These are phyloP conservation scores for Alligator sinensis DNA, from an alignment of 2,113 vertebrate genomes.

Conservation along the genomic window DNA sequence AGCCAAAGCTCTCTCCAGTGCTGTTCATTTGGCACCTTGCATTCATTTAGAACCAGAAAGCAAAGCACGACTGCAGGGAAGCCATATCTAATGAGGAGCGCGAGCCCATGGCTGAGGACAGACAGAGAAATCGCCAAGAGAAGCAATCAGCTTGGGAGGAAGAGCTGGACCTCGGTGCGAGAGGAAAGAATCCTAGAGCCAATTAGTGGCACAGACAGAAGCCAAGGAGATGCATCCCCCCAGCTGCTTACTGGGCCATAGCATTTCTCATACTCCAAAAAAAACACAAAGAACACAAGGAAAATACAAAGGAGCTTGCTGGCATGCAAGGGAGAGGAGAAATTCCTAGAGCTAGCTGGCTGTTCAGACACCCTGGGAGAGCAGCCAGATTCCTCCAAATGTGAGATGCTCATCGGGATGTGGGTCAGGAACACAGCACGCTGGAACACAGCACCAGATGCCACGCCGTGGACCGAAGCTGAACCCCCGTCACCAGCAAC, in stretches of 20 bases:
- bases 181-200: background rate
- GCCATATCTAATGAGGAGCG: background rate
- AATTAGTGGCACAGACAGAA: background rate
- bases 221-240: background rate
- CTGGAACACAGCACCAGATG: accelerated
- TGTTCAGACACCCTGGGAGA: background rate
- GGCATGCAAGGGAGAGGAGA: background rate
- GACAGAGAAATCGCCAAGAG: background rate
- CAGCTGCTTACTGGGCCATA: background rate
- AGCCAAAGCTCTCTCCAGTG: background rate
- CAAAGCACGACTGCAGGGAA: background rate
- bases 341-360: accelerated
- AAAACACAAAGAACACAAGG: background rate
- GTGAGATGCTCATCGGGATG: background rate
- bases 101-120: background rate
- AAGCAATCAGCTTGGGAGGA: background rate
- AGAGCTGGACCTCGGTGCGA: accelerated
- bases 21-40: background rate
- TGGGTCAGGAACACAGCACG: accelerated
- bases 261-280: background rate
- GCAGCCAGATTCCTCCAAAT: accelerated
- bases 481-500: background rate
- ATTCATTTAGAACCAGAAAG: background rate
- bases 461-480: background rate
- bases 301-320: background rate